A percentile compares a stretch with the other conserved stretches of the same genome.
phyloP scores from a whole-genome alignment of 2,113 vertebrate species.

The Natator depressus region DNA sequence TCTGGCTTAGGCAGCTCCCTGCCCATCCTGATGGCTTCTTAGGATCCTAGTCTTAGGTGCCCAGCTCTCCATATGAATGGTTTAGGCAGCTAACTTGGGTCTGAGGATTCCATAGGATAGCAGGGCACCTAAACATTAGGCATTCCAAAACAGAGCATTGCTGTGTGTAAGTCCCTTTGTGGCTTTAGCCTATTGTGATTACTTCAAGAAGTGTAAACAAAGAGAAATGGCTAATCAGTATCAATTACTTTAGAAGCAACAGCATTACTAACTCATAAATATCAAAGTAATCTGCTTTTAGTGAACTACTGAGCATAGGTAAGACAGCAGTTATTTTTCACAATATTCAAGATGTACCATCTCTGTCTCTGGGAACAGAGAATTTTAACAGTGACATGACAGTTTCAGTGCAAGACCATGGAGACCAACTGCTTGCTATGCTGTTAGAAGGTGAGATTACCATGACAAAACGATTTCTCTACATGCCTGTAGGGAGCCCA shows the following conservation, averaged over 20 bases:
- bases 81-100: background rate
- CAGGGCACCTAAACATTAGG: background rate
- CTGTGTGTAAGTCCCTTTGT: background rate
- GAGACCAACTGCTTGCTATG: slow-evolving; percentile 48
- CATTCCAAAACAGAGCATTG: background rate
- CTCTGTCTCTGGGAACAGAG: slow-evolving; percentile 20
- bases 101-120: background rate
- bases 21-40: background rate
- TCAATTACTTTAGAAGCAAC: background rate
- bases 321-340: slow-evolving; percentile 40
- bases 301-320: background rate
- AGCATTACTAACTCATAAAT: background rate
- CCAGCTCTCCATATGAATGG: background rate
- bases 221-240: background rate
- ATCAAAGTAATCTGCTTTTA: slow-evolving; percentile 1
- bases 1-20: background rate
- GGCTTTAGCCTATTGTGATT: background rate
- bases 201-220: background rate
- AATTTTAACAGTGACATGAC: slow-evolving; percentile 52
- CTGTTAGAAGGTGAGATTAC: slow-evolving; percentile 68
- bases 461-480: slow-evolving; percentile 65
- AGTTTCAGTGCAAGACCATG: slow-evolving; percentile 55
- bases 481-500: slow-evolving; percentile 55
- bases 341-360: background rate
- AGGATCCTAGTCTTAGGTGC: background rate